A percentile compares a stretch with the other conserved stretches of the same genome.
These are phyloP conservation scores for Lithobates pipiens DNA, from an alignment of 2,797 vertebrate species.

Conservation along the genomic window DNA sequence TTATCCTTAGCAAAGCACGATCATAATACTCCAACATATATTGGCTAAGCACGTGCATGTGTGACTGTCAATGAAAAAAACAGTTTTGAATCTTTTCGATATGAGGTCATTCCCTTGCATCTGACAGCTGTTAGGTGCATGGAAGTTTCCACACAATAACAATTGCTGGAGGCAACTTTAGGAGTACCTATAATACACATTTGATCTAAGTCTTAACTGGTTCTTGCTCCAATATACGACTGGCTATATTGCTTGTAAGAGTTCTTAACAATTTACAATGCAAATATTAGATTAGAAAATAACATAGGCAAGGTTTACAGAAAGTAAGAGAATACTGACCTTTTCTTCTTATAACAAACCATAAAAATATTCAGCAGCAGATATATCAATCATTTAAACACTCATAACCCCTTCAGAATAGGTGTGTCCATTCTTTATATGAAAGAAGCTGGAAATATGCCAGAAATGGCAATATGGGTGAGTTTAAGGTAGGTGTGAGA, in stretches of 20 bases:
- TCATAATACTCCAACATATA: too few species aligned
- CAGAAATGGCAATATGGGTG: slow-evolving; percentile 16
- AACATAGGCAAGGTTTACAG: background rate
- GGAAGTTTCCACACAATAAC: too few species aligned
- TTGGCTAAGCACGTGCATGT: too few species aligned
- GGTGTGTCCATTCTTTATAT: slow-evolving; percentile 14
- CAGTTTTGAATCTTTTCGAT: too few species aligned
- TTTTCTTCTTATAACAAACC: slow-evolving; percentile 7
- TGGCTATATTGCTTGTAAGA: background rate
- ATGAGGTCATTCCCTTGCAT: background rate
- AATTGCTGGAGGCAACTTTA: too few species aligned
- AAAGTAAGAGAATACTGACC: background rate
- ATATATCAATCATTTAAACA: slow-evolving; percentile 51
- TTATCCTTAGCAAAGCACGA: too few species aligned
- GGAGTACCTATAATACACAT: too few species aligned
- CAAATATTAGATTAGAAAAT: slow-evolving; percentile 29
- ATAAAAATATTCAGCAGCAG: background rate
- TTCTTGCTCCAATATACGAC: background rate
- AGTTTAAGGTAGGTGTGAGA: slow-evolving; percentile 7
- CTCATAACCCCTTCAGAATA: background rate
- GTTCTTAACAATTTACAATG: slow-evolving; percentile 1
- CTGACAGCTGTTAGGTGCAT: background rate
- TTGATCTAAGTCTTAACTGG: too few species aligned
- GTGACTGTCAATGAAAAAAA: too few species aligned
- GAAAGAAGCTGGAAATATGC: slow-evolving; percentile 16